These are phyloP conservation scores for Pangasius djambal DNA, from an alignment of 2,797 vertebrate genomes.

Conservation along the genomic window DNA sequence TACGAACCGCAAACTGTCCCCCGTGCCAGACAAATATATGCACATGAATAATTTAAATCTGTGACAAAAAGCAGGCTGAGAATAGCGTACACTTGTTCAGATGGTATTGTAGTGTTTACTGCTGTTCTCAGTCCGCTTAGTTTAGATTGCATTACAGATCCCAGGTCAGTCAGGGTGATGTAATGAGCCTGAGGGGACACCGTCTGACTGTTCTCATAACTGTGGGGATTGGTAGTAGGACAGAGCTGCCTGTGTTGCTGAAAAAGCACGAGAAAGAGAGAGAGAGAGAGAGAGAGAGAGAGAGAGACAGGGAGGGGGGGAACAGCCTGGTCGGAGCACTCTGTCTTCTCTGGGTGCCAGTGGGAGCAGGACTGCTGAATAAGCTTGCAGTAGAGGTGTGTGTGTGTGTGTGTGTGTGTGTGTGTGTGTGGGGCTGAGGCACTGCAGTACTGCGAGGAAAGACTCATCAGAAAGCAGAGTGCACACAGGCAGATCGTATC, in stretches of 20 bases:
- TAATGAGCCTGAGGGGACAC: neutral
- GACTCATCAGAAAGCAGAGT: constrained; percentile 64
- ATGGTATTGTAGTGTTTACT: constrained; percentile 3
- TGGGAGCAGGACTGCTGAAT: constrained; percentile 55
- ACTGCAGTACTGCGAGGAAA: constrained; percentile 74
- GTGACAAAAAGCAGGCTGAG: constrained; percentile 17
- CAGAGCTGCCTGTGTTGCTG: constrained; percentile 21
- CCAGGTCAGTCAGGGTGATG: constrained; percentile 27
- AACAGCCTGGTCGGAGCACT: constrained; percentile 36
- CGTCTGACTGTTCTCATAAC: constrained; percentile 30
- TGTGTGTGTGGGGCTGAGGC: constrained; percentile 56
- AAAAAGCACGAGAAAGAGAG: constrained; percentile 20
- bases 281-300: neutral
- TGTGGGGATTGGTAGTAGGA: neutral
- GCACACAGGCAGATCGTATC: neutral
- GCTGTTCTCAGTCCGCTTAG: neutral
- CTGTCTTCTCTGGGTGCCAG: constrained; percentile 47
- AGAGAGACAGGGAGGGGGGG: neutral
- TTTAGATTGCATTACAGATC: constrained; percentile 7
- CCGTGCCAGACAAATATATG: neutral
- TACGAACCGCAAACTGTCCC: neutral
- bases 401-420: constrained; percentile 3
- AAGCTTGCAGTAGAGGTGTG: constrained; percentile 38
- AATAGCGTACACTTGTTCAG: neutral
- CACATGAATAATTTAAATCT: constrained; percentile 29